Evolutionary conservation across 2,888 invertebrate genomes (phyloP).

Genomic region (Cheilosia impressa): DNA sequence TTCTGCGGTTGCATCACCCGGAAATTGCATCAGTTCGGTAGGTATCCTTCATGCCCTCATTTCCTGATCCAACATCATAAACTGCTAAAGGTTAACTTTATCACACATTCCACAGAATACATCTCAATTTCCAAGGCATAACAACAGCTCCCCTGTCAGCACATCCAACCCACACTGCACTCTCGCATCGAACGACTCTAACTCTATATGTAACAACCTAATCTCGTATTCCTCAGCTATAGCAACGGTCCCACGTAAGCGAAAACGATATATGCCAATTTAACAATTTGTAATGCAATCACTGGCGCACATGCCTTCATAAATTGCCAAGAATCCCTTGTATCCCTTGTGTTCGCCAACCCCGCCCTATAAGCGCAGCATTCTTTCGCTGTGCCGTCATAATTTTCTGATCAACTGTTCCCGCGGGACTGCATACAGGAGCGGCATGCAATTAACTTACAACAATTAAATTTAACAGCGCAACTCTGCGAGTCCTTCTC

Average conservation of each 20-base stretch:
- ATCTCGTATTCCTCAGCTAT: constrained; percentile 16
- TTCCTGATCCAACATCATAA: too few species aligned
- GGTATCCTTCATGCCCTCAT: too few species aligned
- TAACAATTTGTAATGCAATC: constrained; percentile 70
- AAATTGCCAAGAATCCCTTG: constrained; percentile 61
- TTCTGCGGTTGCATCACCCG: too few species aligned
- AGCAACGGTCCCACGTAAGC: constrained; percentile 8
- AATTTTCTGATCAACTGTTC: constrained; percentile 66
- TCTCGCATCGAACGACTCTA: neutral
- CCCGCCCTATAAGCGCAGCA: neutral
- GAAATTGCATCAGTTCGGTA: too few species aligned
- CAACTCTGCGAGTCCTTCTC: neutral
- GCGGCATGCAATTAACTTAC: constrained; percentile 67
- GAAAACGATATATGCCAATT: constrained; percentile 55
- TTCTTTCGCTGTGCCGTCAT: constrained; percentile 36
- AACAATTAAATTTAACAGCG: constrained; percentile 69
- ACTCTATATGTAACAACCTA: neutral
- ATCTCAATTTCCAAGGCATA: too few species aligned
- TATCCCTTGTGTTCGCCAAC: constrained; percentile 17
- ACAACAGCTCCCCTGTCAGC: too few species aligned
- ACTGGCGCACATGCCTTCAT: constrained; percentile 56
- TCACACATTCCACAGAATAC: too few species aligned
- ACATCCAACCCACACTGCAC: neutral
- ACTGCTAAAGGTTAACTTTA: too few species aligned
- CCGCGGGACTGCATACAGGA: constrained; percentile 52